Percentiles rank a stretch among this genome's conserved stretches.
phyloP scores from a whole-genome alignment of 92 coral and sea anemone genomes.

The Galaxea fascicularis region DNA sequence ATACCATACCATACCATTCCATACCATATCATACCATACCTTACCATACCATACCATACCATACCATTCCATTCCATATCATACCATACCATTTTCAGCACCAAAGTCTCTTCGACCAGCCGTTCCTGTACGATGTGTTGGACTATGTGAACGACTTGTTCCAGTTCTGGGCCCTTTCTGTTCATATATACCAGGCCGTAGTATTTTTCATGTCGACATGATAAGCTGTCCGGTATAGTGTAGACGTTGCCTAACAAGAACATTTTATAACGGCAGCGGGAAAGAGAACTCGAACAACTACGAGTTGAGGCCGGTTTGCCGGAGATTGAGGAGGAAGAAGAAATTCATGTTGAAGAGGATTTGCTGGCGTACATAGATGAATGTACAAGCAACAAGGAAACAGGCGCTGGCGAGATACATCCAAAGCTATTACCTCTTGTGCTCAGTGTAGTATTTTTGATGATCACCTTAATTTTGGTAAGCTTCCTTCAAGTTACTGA shows the following conservation, averaged over 20 bases:
- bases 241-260: not conserved
- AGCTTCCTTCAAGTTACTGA: not conserved
- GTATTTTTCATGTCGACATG: too few relatives aligned
- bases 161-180: too few relatives aligned
- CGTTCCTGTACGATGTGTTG: too few relatives aligned
- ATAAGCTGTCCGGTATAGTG: too few relatives aligned
- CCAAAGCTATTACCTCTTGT: constrained; percentile 40
- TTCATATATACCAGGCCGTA: too few relatives aligned
- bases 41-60: too few relatives aligned
- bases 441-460: constrained; percentile 11
- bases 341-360: constrained; percentile 6
- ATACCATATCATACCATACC: too few relatives aligned
- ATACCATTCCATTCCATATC: too few relatives aligned
- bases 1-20: too few relatives aligned
- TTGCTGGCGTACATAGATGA: not conserved
- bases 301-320: constrained; percentile 27
- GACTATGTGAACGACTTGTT: too few relatives aligned
- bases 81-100: too few relatives aligned
- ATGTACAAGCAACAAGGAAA: not conserved
- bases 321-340: constrained; percentile 31
- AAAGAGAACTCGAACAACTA: constrained; percentile 10
- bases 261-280: constrained; percentile 7
- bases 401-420: not conserved
- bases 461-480: constrained; percentile 8
- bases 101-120: too few relatives aligned